phyloP scores from a whole-genome alignment of 2,797 vertebrate genomes.

The Chelidonichthys spinosus region DNA sequence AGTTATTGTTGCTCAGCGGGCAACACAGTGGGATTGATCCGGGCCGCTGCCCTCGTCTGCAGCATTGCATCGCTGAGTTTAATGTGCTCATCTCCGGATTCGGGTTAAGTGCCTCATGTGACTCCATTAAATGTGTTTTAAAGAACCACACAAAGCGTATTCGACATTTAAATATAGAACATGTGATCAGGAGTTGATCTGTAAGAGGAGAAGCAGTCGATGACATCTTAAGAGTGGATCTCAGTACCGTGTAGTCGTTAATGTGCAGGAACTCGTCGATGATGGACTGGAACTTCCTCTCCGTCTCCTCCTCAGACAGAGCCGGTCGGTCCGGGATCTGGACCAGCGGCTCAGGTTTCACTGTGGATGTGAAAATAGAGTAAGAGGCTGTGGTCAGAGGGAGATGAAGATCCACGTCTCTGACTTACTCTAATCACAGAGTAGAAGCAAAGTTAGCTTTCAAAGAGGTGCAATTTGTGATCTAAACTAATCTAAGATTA shows the following conservation, averaged over 20 bases:
- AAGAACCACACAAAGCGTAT: neutral
- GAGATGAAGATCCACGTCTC: neutral
- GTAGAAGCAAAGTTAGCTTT: neutral
- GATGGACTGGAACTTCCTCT: slow-evolving; percentile 94
- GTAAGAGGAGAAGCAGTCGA: too few relatives aligned
- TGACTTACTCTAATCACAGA: neutral
- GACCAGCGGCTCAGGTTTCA: slow-evolving; percentile 85
- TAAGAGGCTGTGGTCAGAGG: neutral
- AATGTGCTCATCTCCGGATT: neutral
- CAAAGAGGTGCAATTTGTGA: neutral
- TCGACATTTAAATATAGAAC: neutral
- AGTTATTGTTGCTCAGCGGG: too few relatives aligned
- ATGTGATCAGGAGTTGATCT: neutral
- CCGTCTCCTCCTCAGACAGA: slow-evolving; percentile 91
- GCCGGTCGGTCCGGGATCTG: slow-evolving; percentile 82
- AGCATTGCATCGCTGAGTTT: neutral
- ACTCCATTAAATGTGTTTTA: neutral
- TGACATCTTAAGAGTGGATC: neutral
- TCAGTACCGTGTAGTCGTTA: slow-evolving; percentile 95
- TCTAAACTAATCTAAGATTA: neutral
- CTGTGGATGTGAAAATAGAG: slow-evolving; percentile 66
- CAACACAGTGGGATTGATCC: neutral
- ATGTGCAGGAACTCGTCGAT: slow-evolving; percentile 99
- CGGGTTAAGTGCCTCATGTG: too few relatives aligned
- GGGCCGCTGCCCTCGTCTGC: neutral